A percentile compares a stretch with the other conserved stretches of the same genome.
These are phyloP conservation scores for Amphimallon solstitiale DNA, from an alignment of 2,888 invertebrate species.

Conservation along the genomic window DNA sequence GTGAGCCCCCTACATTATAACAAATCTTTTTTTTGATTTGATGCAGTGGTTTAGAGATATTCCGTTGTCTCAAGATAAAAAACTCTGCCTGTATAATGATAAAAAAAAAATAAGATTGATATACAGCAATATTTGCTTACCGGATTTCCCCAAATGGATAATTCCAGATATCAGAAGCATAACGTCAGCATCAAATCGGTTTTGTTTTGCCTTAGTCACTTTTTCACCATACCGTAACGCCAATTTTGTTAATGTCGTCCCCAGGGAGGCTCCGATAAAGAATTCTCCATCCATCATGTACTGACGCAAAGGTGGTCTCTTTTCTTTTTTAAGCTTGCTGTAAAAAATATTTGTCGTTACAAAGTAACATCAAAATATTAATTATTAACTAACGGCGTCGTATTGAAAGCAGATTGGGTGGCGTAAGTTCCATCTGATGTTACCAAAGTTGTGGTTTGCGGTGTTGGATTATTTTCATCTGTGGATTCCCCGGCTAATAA, in stretches of 20 bases:
- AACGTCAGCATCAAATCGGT: constrained; percentile 76
- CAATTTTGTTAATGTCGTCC: constrained; percentile 91
- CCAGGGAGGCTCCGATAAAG: constrained; percentile 92
- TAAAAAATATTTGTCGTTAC: not conserved
- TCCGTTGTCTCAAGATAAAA: no score
- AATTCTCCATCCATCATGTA: constrained; percentile 95
- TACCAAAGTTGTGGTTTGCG: constrained; percentile 72
- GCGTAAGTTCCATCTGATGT: constrained; percentile 99
- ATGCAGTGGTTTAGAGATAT: no score
- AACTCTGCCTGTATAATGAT: no score
- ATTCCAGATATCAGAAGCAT: constrained; percentile 66
- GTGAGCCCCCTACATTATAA: no score
- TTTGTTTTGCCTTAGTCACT: constrained; percentile 62
- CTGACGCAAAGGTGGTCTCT: constrained; percentile 82
- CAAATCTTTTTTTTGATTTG: no score
- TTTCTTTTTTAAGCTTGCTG: constrained; percentile 71
- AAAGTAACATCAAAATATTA: not conserved
- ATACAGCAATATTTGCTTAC: constrained; percentile 53
- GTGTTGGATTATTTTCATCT: constrained; percentile 62
- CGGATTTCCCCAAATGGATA: constrained; percentile 79
- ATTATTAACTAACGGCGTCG: constrained; percentile 71
- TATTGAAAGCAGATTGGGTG: constrained; percentile 95
- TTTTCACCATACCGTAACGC: constrained; percentile 76
- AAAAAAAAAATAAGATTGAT: not conserved
- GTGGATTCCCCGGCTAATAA: constrained; percentile 78